phyloP scores from a whole-genome alignment of 2,888 invertebrate species.

The Aporophyla nigra region DNA sequence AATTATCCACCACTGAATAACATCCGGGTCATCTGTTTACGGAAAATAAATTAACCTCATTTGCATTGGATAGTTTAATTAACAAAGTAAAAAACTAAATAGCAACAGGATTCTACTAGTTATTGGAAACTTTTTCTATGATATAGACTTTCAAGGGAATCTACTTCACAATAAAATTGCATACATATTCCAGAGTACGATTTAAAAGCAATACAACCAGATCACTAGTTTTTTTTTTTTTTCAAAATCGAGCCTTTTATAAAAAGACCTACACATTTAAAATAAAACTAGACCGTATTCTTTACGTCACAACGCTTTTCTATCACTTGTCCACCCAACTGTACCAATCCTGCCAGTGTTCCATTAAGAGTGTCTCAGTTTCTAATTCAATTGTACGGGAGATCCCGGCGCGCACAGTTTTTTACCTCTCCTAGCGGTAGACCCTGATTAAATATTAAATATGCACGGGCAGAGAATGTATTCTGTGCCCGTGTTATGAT shows the following conservation, averaged over 20 bases:
- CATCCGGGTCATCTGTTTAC: not conserved
- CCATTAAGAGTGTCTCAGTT: constrained; percentile 62
- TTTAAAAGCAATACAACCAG: not conserved
- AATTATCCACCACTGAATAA: not conserved
- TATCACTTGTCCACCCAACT: constrained; percentile 40
- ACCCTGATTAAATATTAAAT: constrained; percentile 55
- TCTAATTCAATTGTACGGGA: constrained; percentile 65
- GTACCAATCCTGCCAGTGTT: constrained; percentile 56
- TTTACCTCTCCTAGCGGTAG: constrained; percentile 32
- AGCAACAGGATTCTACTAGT: no score
- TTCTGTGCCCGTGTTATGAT: not conserved
- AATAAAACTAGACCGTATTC: not conserved
- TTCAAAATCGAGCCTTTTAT: no score
- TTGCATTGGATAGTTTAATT: constrained; percentile 6
- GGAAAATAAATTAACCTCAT: not conserved
- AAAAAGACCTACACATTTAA: not conserved
- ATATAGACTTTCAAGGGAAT: not conserved
- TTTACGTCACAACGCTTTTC: not conserved
- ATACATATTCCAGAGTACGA: not conserved
- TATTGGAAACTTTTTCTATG: not conserved
- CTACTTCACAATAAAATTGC: not conserved
- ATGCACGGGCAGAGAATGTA: constrained; percentile 22
- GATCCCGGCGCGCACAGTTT: constrained; percentile 49
- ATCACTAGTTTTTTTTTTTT: no score
- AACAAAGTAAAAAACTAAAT: not conserved